phyloP scores from a whole-genome alignment of 92 coral and sea anemone species.

The Palythoa grandiflora region DNA sequence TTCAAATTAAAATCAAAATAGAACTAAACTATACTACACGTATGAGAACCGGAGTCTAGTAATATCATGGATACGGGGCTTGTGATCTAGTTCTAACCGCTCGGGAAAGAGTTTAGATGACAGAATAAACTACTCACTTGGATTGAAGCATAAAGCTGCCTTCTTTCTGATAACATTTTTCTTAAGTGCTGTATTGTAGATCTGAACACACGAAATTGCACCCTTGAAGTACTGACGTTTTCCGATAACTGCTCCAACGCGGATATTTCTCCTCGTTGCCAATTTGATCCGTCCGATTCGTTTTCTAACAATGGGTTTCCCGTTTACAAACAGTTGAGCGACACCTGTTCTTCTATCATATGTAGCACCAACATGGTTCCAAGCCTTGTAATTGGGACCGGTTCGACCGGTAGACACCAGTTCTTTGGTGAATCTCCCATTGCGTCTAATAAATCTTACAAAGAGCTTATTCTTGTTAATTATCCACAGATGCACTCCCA shows the following conservation, averaged over 20 bases:
- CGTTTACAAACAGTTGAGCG: slow-evolving; percentile 33
- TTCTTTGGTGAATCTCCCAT: slow-evolving; percentile 4
- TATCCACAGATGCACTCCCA: slow-evolving; percentile 39
- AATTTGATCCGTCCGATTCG: slow-evolving; percentile 26
- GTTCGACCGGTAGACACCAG: slow-evolving; percentile 62
- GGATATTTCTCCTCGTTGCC: slow-evolving; percentile 39
- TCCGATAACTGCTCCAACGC: slow-evolving; percentile 31
- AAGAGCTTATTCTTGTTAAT: background rate
- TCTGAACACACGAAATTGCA: slow-evolving; percentile 38
- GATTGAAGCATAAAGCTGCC: slow-evolving; percentile 32
- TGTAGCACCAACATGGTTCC: slow-evolving; percentile 83
- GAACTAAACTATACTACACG: no score
- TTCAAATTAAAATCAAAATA: no score
- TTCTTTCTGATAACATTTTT: slow-evolving; percentile 14
- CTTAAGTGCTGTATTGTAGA: slow-evolving; percentile 14
- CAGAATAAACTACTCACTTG: slow-evolving; percentile 17
- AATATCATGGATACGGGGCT: no score
- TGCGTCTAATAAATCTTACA: slow-evolving; percentile 32
- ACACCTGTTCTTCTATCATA: slow-evolving; percentile 73
- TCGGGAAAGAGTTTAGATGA: no score
- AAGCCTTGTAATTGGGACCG: slow-evolving; percentile 75
- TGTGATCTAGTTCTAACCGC: no score
- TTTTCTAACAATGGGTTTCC: background rate
- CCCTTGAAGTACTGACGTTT: slow-evolving; percentile 34
- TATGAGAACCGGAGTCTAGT: no score